These are phyloP conservation scores for Kryptolebias ocellatus DNA, from an alignment of 2,797 vertebrate species.

Conservation along the genomic window DNA sequence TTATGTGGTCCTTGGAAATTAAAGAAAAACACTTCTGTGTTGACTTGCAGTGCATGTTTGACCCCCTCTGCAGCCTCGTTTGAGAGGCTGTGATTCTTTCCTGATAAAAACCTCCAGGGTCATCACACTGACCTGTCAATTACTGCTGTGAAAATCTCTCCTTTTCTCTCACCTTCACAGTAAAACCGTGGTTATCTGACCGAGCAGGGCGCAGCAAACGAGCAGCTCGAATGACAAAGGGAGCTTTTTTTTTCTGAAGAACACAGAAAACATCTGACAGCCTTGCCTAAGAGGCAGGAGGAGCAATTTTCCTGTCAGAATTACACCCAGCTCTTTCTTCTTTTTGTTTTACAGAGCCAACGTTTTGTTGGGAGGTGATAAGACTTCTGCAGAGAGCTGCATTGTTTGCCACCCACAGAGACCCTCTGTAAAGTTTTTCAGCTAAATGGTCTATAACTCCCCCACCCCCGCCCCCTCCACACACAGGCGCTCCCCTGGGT, in stretches of 20 bases:
- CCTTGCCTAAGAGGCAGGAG: slow-evolving; percentile 1
- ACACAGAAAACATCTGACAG: slow-evolving; percentile 36
- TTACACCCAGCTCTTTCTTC: slow-evolving; percentile 14
- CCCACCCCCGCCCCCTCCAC: not conserved
- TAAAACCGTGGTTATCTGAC: slow-evolving; percentile 41
- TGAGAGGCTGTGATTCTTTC: slow-evolving; percentile 16
- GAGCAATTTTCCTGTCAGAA: slow-evolving; percentile 24
- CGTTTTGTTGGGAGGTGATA: slow-evolving; percentile 25
- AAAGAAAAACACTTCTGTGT: not conserved
- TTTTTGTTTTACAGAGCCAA: slow-evolving; percentile 19
- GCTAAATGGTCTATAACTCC: slow-evolving; percentile 52
- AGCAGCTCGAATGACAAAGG: slow-evolving; percentile 10
- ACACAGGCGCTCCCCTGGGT: not conserved
- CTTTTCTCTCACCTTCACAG: not conserved
- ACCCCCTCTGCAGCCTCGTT: slow-evolving; percentile 9
- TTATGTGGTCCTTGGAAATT: not conserved
- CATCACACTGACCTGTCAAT: slow-evolving; percentile 35
- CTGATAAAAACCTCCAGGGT: slow-evolving; percentile 54
- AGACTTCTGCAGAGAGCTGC: slow-evolving; percentile 22
- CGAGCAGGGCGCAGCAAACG: slow-evolving; percentile 20
- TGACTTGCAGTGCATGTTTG: slow-evolving; percentile 6
- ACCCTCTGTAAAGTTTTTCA: slow-evolving; percentile 16
- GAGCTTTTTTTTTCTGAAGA: slow-evolving; percentile 1
- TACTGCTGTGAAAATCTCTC: slow-evolving; percentile 12
- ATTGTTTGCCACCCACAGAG: slow-evolving; percentile 19